A percentile compares a stretch with the other conserved stretches of the same genome.
Evolutionary conservation across 2,888 invertebrate species (phyloP).

Genomic region (Gortyna flavago): DNA sequence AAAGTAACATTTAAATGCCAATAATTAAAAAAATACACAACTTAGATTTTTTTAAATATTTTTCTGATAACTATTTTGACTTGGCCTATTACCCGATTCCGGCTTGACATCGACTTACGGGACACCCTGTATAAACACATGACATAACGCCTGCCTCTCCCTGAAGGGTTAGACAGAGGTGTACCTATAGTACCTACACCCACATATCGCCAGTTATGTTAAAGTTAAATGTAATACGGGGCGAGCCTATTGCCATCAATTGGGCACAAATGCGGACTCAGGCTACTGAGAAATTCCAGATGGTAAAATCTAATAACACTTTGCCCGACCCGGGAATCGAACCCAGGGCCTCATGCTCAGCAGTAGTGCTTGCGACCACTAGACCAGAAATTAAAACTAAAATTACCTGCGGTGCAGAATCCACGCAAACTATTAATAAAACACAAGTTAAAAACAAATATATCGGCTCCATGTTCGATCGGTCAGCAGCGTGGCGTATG

Average conservation of each 20-base stretch:
- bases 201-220: not conserved
- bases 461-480: constrained; percentile 54
- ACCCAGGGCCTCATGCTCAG: not conserved
- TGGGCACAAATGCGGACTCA: not conserved
- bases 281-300: not conserved
- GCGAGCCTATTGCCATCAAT: not conserved
- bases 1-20: too few species aligned
- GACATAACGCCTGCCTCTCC: not conserved
- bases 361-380: not conserved
- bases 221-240: not conserved
- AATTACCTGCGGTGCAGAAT: constrained; percentile 75
- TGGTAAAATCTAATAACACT: not conserved
- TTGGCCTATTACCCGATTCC: too few species aligned
- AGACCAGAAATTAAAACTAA: not conserved
- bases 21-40: too few species aligned
- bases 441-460: constrained; percentile 69
- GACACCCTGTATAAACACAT: too few species aligned
- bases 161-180: not conserved
- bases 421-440: constrained; percentile 64
- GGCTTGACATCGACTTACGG: too few species aligned
- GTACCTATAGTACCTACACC: not conserved
- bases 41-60: too few species aligned
- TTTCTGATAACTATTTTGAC: too few species aligned
- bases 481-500: constrained; percentile 27
- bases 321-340: not conserved